Base-by-base conservation (phyloP, 1,140 invertebrate species). In the Aleiodes sp. region DNA sequence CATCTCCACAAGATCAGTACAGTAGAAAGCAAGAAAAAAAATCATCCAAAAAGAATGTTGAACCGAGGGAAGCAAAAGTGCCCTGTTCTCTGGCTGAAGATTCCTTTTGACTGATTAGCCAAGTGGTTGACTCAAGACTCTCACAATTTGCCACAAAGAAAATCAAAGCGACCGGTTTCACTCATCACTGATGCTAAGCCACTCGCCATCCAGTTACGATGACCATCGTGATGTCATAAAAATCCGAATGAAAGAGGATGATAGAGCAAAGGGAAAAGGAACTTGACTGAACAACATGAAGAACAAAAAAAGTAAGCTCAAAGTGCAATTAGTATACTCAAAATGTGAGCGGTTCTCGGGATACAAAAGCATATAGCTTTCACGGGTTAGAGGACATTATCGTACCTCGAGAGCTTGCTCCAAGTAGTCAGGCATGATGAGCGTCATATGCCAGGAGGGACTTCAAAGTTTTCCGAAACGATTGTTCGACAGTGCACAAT, bases 401-500 rank as follows among this genome's bases (percentile, higher is more conserved):
- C 76, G 68, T 52, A 52, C 46, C 46, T 52, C 46, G 26, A 52
- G 46, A 52, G 46, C 19, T 9, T 21, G 46, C 26, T 52, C 19
- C 26, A 21, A 52, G 46, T 52, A 24, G 46, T 52, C 26, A 52
- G 19, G 46, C 19, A n/a, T 52, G 46, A 24, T 52, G 46, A 21
- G 46, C 3, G 2, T 14, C 37, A 3, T 2, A n/a, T 16, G 33
- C 52, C 37, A 43, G 56, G 63, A 70, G 61, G 73, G 74, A 80
- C 78, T 77, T 80, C 78, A 80, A 80, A 80, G 78, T n/a, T n/a
- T 74, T 68, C 78, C 76, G 74, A 80, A 80, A 80, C 74, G 75
- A 80, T 80, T 78, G 79, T 80, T 80, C 77, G 71, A 68, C 71
- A 71, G 74, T 77, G 75, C 73, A 70, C 71, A 66, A 71, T 70